phyloP scores from a whole-genome alignment of 2,888 invertebrate species.

The Euplagia quadripunctaria region DNA sequence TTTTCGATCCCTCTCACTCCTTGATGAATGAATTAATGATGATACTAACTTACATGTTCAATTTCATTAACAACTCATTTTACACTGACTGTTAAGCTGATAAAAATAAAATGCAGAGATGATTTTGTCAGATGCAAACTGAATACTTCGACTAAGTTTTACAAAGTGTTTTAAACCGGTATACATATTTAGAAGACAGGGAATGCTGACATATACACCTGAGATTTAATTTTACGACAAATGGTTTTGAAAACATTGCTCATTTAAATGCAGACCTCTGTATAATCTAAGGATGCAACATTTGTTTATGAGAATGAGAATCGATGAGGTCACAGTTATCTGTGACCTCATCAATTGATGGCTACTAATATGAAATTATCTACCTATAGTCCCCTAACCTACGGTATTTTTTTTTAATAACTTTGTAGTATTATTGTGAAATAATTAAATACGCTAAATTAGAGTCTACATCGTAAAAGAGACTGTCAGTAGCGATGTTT shows the following conservation, averaged over 20 bases:
- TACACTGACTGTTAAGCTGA: background rate
- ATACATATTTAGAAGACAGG: background rate
- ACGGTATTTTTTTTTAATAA: too few species aligned
- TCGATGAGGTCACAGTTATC: background rate
- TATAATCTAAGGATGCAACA: too few species aligned
- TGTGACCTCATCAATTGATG: background rate
- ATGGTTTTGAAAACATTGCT: background rate
- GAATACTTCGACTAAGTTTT: background rate
- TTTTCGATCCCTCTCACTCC: background rate
- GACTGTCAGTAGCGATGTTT: background rate
- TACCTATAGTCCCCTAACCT: background rate
- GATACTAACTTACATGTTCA: too few species aligned
- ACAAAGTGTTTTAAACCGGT: background rate
- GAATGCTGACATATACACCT: background rate
- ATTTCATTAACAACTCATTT: background rate
- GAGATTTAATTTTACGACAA: background rate
- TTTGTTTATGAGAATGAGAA: too few species aligned
- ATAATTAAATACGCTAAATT: background rate
- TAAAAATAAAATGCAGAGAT: background rate
- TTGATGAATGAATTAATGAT: too few species aligned
- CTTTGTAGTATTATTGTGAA: too few species aligned
- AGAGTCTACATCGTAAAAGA: background rate
- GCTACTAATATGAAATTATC: background rate
- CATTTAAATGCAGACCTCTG: background rate
- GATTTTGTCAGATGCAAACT: background rate